Evolutionary conservation across 2,888 invertebrate species (phyloP).

Genomic region (Alviniconcha strummeri): DNA sequence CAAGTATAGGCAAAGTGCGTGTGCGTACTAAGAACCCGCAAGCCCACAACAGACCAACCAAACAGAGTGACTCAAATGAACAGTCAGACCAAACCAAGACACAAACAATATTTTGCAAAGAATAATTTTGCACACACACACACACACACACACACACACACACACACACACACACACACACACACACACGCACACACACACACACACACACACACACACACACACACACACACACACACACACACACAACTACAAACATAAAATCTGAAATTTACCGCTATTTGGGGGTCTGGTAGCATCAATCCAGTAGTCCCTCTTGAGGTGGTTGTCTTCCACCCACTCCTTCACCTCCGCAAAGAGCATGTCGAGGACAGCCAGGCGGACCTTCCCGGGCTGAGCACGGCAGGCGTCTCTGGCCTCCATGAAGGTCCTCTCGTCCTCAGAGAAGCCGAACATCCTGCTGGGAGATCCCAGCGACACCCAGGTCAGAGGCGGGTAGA

Average conservation of each 20-base stretch:
- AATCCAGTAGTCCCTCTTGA: background rate
- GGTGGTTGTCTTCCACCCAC: background rate
- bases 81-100: no score
- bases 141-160: no score
- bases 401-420: constrained; percentile 1
- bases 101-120: no score
- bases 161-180: background rate
- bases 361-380: constrained; percentile 1
- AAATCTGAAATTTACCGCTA: background rate
- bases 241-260: background rate
- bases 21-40: no score
- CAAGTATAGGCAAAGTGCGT: no score
- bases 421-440: background rate
- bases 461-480: background rate
- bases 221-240: background rate
- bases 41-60: no score
- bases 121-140: no score
- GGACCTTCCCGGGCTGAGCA: background rate
- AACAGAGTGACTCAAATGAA: no score
- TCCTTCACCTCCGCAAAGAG: background rate
- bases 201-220: background rate
- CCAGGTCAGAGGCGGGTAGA: background rate
- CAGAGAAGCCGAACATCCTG: constrained; percentile 8
- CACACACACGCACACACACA: background rate
- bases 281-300: background rate